A percentile compares a stretch with the other conserved stretches of the same genome.
phyloP scores from a whole-genome alignment of 2,113 vertebrate genomes.

The Malurus cyaneus region DNA sequence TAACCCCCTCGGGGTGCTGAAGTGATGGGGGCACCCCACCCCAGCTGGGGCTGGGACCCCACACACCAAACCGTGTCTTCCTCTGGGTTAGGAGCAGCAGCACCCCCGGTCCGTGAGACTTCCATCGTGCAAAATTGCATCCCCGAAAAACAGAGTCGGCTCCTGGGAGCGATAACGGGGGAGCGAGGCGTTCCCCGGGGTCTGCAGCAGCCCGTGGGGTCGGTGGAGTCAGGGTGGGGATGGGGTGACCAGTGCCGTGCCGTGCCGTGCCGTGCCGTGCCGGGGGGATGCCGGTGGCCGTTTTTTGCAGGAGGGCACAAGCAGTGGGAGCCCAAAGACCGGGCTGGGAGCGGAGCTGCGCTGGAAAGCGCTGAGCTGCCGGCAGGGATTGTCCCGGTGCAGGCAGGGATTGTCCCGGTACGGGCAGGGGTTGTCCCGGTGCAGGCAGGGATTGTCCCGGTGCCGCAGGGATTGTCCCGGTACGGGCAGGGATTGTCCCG shows the following conservation, averaged over 20 bases:
- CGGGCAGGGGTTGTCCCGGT: not conserved
- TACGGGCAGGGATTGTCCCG: not conserved
- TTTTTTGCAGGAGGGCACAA: rapidly evolving
- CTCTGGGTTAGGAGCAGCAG: not conserved
- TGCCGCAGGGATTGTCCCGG: no score
- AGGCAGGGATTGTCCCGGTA: not conserved
- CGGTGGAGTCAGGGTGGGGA: not conserved
- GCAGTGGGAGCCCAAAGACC: rapidly evolving
- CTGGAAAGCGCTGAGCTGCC: not conserved
- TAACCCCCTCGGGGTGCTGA: rapidly evolving
- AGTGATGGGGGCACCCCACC: not conserved
- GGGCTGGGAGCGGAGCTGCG: rapidly evolving
- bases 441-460: not conserved
- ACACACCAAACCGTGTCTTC: rapidly evolving
- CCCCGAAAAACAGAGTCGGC: rapidly evolving
- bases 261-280: not conserved
- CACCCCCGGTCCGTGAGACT: not conserved
- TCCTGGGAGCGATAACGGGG: not conserved
- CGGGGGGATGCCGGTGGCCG: not conserved
- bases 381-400: not conserved
- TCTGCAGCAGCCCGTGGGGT: not conserved
- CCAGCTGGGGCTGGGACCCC: not conserved
- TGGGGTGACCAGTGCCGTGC: not conserved
- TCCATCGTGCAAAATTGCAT: not conserved
- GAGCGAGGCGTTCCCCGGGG: rapidly evolving